Evolutionary conservation across 1,140 invertebrate genomes (phyloP).

Genomic region (Battus philenor): DNA sequence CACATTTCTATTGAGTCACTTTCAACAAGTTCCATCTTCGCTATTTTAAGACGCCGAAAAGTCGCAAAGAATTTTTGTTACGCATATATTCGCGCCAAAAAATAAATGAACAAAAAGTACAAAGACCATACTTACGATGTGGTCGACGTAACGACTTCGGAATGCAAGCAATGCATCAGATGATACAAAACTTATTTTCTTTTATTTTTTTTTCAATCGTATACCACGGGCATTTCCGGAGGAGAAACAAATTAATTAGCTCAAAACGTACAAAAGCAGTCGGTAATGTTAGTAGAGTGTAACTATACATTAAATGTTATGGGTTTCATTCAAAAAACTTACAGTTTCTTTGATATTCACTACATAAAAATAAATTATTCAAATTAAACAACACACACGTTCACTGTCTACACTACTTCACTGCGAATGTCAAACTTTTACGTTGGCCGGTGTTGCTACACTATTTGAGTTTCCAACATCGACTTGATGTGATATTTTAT

Average conservation of each 20-base stretch:
- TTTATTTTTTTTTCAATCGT: constrained; percentile 56
- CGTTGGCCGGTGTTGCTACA: constrained; percentile 39
- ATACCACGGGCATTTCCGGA: constrained; percentile 55
- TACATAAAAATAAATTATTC: constrained; percentile 60
- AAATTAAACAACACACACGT: constrained; percentile 57
- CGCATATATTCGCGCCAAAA: constrained; percentile 40
- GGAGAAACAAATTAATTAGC: constrained; percentile 25
- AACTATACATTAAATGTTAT: constrained; percentile 24
- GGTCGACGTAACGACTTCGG: constrained; percentile 56
- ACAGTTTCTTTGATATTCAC: constrained; percentile 50
- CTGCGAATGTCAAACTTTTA: constrained; percentile 58
- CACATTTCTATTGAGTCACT: constrained; percentile 50
- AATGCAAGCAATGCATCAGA: constrained; percentile 60
- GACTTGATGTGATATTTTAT: too few relatives aligned
- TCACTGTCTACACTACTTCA: constrained; percentile 60
- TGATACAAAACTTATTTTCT: constrained; percentile 57
- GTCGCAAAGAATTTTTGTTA: constrained; percentile 32
- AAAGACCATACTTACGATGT: constrained; percentile 35
- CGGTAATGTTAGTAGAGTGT: constrained; percentile 9
- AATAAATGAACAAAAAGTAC: constrained; percentile 22
- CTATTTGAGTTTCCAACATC: too few relatives aligned
- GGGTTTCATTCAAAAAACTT: constrained; percentile 61
- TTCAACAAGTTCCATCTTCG: constrained; percentile 30
- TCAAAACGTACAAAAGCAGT: constrained; percentile 18
- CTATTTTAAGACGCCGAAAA: constrained; percentile 60